Evolutionary conservation across 1,140 invertebrate genomes (phyloP).

Genomic region (Cotesia glomerata): DNA sequence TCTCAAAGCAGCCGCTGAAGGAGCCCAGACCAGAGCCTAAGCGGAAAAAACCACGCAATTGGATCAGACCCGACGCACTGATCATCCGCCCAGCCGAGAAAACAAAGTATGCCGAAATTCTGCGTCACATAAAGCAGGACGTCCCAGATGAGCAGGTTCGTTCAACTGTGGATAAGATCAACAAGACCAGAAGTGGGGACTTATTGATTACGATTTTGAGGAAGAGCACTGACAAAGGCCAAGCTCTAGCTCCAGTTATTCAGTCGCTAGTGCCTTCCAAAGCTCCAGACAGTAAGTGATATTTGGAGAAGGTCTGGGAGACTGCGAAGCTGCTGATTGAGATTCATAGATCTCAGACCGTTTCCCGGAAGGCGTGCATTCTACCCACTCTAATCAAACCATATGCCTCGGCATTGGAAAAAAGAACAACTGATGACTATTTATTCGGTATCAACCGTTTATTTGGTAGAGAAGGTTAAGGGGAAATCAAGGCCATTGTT

Average conservation of each 20-base stretch:
- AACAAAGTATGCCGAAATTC: too few relatives aligned
- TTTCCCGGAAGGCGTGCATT: constrained; percentile 24
- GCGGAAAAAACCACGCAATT: too few relatives aligned
- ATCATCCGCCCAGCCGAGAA: too few relatives aligned
- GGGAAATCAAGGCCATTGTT: constrained; percentile 16
- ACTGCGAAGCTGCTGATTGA: background rate
- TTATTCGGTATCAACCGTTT: constrained; percentile 34
- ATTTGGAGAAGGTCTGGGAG: background rate
- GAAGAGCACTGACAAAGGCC: too few relatives aligned
- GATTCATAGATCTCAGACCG: constrained; percentile 13
- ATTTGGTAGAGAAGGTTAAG: constrained; percentile 21
- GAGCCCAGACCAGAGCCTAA: too few relatives aligned
- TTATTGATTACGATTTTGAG: too few relatives aligned
- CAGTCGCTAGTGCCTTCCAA: background rate
- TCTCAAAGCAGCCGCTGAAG: too few relatives aligned
- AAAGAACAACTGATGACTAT: constrained; percentile 38
- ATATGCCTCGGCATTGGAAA: constrained; percentile 36
- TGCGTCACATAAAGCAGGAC: too few relatives aligned
- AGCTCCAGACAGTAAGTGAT: background rate
- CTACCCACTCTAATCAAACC: constrained; percentile 10
- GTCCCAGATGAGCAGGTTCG: too few relatives aligned
- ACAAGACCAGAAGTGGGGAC: too few relatives aligned
- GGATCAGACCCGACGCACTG: too few relatives aligned
- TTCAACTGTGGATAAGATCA: too few relatives aligned
- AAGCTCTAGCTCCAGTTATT: background rate